Base-by-base conservation (phyloP, 1,140 invertebrate species). In the Diachasma alloeum region DNA sequence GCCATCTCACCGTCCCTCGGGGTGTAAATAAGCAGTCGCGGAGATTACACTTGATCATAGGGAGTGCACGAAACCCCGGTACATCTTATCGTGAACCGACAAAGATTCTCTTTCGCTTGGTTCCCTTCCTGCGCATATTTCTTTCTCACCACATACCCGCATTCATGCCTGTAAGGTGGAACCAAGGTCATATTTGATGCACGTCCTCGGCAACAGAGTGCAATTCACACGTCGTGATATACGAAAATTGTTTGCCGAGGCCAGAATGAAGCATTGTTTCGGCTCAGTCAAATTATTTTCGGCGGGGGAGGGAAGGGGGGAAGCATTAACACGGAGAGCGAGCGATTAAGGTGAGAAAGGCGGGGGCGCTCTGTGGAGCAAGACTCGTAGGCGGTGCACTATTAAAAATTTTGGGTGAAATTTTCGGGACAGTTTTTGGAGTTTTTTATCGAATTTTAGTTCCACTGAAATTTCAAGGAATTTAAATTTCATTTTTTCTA, bases 21-120 rank as follows among this genome's bases (percentile, higher is more conserved):
- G 83, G 82, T 84, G 83, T 84, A 83, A 84, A 84, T 84, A 84
- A 83, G 80, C 83, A 83, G 81, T 81, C 82, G 82, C 79, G 75
- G 74, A 79, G 82, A 84, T 84, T 83, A 83, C 83, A 78, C 79
- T 82, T 84, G 83, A 84, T 83, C 82, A 84, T 82, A 84, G 83
- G 83, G 83, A 83, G 71, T 78, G 69, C 67, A 75, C 69, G 46
- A 15, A 42, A 73, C 59, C 31, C 10, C 70, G 74, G 72, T 69
- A 77, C 74, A 73, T 83, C 79, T 83, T 83, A 81, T 83, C 78
- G 76, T 19, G 24, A 72, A 71, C 42, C 77, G 76, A 72, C 67
- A 72, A 77, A 76, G 69, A 42, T 74, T 70, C 59, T 48, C 73
- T 48, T 59, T 77, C 70, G 68, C 48, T 75, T 76, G 72, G 80